These are phyloP conservation scores for Oegoconia quadripuncta DNA, from an alignment of 2,888 invertebrate species.

Conservation along the genomic window DNA sequence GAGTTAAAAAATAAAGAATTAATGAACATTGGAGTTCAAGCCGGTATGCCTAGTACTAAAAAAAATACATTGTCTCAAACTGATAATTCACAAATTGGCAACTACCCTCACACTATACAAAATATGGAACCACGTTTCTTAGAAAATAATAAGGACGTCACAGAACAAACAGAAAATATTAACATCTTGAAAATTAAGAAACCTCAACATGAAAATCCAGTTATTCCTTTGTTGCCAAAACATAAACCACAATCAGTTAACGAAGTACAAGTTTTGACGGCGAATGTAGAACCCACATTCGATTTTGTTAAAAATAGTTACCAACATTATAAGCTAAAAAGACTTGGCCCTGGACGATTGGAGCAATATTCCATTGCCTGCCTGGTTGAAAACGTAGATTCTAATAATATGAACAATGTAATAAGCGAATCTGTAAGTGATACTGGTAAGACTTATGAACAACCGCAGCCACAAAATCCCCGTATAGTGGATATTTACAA, in stretches of 20 bases:
- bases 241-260: constrained; percentile 29
- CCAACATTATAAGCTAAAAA: constrained; percentile 49
- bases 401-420: too few species aligned
- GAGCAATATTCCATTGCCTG: constrained; percentile 48
- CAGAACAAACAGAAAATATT: constrained; percentile 11
- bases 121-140: background rate
- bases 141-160: constrained; percentile 4
- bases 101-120: background rate
- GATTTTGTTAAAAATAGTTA: constrained; percentile 44
- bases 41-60: constrained; percentile 7
- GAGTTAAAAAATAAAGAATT: constrained; percentile 34
- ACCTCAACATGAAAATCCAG: constrained; percentile 13
- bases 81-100: constrained; percentile 14
- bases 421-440: too few species aligned
- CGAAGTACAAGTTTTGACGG: constrained; percentile 51
- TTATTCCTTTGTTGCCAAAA: constrained; percentile 20
- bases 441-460: constrained; percentile 5
- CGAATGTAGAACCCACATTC: constrained; percentile 41
- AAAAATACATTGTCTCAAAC: constrained; percentile 34
- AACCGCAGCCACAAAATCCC: constrained; percentile 16
- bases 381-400: constrained; percentile 19
- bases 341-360: constrained; percentile 38
- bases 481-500: constrained; percentile 49
- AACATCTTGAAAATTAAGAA: constrained; percentile 14
- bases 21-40: constrained; percentile 28